Percentiles rank a stretch among this genome's conserved stretches.
Evolutionary conservation across 2,888 invertebrate genomes (phyloP).

Genomic region (Cerceris ruficornis): DNA sequence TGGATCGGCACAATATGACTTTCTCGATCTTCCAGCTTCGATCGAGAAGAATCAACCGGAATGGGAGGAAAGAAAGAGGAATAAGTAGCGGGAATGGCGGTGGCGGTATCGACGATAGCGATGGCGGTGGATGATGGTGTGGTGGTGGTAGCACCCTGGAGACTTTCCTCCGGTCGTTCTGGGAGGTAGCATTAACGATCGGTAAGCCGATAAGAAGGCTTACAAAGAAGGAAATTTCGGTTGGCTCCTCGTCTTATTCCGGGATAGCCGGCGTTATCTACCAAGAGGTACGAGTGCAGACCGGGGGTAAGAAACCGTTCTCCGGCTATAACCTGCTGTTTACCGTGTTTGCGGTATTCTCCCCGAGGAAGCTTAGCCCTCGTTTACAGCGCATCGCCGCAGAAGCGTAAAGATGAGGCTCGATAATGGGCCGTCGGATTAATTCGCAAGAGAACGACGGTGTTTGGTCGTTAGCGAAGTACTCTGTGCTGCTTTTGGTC

Average conservation of each 20-base stretch:
- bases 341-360: constrained; percentile 59
- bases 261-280: constrained; percentile 13
- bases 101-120: not conserved
- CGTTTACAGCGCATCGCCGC: constrained; percentile 43
- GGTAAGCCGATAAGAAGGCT: constrained; percentile 60
- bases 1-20: constrained; percentile 46
- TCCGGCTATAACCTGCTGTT: constrained; percentile 53
- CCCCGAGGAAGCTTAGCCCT: constrained; percentile 52
- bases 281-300: constrained; percentile 7
- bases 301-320: constrained; percentile 5
- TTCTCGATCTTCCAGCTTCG: constrained; percentile 32
- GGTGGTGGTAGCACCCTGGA: constrained; percentile 14
- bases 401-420: constrained; percentile 40
- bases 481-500: not conserved
- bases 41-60: not conserved
- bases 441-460: constrained; percentile 26
- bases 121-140: no score
- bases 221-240: constrained; percentile 52
- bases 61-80: constrained; percentile 10
- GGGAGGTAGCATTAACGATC: constrained; percentile 48
- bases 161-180: constrained; percentile 14
- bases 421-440: constrained; percentile 39
- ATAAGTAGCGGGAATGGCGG: not conserved
- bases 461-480: not conserved
- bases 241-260: constrained; percentile 20